Evolutionary conservation across 2,113 vertebrate genomes (phyloP).

Genomic region (Boulengeromyrus knoepffleri): DNA sequence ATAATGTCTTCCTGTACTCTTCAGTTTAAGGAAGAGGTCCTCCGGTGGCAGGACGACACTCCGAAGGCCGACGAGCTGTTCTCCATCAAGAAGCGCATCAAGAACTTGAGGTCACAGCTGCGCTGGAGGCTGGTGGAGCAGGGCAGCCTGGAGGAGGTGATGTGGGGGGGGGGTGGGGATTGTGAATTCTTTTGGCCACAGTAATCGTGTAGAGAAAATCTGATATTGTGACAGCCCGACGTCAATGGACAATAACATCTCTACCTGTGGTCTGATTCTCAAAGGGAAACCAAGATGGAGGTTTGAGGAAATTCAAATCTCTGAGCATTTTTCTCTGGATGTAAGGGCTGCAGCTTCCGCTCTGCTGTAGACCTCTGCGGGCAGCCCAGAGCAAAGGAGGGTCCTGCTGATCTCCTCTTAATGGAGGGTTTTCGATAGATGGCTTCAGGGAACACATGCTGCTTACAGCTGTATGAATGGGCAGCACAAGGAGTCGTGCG

Average conservation of each 20-base stretch:
- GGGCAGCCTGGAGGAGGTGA: slow-evolving; percentile 65
- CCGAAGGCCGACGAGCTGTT: slow-evolving; percentile 53
- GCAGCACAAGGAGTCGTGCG: neutral
- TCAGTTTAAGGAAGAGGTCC: slow-evolving; percentile 60
- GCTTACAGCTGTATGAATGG: neutral
- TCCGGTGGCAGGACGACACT: slow-evolving; percentile 51
- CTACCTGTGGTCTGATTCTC: neutral
- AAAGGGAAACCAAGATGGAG: neutral
- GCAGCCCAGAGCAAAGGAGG: neutral
- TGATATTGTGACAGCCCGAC: neutral
- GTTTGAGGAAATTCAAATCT: neutral
- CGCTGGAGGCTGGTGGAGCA: slow-evolving; percentile 66
- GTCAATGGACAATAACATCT: neutral
- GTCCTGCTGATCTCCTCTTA: neutral
- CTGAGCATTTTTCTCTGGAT: neutral
- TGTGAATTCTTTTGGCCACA: no score
- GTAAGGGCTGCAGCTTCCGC: neutral
- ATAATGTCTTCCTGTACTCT: neutral
- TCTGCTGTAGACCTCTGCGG: neutral
- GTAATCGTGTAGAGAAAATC: neutral
- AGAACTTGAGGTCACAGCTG: slow-evolving; percentile 57
- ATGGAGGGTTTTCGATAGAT: neutral
- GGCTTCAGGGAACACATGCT: neutral
- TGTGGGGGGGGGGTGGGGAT: neutral
- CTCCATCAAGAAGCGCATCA: slow-evolving; percentile 61